These are phyloP conservation scores for Pycnonotus jocosus DNA, from an alignment of 2,113 vertebrate genomes.

Conservation along the genomic window DNA sequence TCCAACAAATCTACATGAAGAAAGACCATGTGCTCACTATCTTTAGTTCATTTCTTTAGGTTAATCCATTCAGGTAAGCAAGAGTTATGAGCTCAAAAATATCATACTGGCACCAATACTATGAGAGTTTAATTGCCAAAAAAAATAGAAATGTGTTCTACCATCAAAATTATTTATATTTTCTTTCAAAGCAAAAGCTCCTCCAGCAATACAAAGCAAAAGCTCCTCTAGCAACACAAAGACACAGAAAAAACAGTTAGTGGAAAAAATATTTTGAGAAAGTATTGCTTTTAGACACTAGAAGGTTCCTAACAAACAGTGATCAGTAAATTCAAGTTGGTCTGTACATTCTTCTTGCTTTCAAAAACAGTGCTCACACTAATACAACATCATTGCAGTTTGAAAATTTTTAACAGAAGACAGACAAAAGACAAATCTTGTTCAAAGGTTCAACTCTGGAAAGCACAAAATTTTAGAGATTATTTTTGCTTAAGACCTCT, in stretches of 20 bases:
- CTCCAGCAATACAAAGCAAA: too few relatives aligned
- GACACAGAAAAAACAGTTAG: neutral
- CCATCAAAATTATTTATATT: neutral
- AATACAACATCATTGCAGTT: neutral
- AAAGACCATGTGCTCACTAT: neutral
- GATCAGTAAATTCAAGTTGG: neutral
- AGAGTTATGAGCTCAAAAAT: neutral
- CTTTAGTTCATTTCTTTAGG: neutral
- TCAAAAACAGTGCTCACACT: neutral
- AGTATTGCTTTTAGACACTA: neutral
- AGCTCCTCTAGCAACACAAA: neutral
- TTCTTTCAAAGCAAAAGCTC: too few relatives aligned
- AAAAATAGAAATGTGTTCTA: neutral
- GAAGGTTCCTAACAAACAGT: neutral
- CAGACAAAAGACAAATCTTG: neutral
- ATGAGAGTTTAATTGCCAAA: neutral
- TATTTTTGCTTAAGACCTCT: neutral
- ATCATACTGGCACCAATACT: neutral
- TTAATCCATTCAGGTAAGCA: neutral
- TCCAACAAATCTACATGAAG: neutral
- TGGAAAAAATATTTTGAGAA: neutral
- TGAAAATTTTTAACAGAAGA: neutral
- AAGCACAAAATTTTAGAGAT: neutral
- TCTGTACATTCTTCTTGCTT: neutral
- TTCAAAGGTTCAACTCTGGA: neutral